Evolutionary conservation across 2,113 vertebrate species (phyloP).

Genomic region (Rutilus rutilus): DNA sequence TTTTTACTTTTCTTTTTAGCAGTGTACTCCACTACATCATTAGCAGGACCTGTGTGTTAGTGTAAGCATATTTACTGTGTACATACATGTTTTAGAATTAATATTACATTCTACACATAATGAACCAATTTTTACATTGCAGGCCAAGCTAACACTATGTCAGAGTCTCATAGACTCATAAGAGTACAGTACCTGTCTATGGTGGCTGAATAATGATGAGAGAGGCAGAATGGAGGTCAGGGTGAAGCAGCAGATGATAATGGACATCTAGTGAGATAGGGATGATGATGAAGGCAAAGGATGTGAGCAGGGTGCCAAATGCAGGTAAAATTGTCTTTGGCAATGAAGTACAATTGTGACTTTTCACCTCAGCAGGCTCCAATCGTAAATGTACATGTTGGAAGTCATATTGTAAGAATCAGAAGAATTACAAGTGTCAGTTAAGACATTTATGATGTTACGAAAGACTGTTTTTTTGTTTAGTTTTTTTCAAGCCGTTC

Average conservation of each 20-base stretch:
- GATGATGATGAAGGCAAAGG: conserved; percentile 1
- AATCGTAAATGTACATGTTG: no score
- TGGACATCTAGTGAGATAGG: background rate
- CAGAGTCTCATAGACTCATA: background rate
- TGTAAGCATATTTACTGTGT: background rate
- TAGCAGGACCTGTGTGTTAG: background rate
- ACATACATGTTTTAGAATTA: background rate
- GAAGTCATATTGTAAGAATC: background rate
- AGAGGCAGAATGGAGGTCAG: conserved; percentile 1
- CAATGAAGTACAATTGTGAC: background rate
- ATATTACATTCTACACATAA: conserved; percentile 14
- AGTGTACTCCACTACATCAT: background rate
- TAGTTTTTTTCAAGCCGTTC: no score
- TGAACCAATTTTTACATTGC: background rate
- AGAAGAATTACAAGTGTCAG: background rate
- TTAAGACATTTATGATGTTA: background rate
- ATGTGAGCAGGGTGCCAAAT: background rate
- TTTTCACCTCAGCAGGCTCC: background rate
- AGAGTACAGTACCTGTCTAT: background rate
- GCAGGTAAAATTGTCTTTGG: background rate
- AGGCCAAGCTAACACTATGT: background rate
- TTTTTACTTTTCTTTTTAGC: conserved; percentile 15
- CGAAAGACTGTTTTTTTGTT: no score
- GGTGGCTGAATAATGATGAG: conserved; percentile 15
- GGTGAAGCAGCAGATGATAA: background rate